These are phyloP conservation scores for Cyrtonyx montezumae DNA, from an alignment of 2,113 vertebrate genomes.

Conservation along the genomic window DNA sequence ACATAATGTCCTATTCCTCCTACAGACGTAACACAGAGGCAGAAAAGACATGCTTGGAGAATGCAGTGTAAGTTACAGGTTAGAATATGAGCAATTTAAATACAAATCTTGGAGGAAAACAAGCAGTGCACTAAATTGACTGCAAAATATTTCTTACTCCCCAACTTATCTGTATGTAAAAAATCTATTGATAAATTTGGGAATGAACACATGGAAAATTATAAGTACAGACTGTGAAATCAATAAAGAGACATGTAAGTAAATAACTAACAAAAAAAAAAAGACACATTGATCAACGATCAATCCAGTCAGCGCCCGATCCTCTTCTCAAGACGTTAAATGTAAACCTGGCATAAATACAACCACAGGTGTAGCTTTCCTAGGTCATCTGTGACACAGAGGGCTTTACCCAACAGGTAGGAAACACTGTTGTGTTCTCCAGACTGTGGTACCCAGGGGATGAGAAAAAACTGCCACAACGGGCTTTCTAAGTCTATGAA, in stretches of 20 bases:
- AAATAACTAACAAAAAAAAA: not conserved
- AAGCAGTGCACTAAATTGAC: not conserved
- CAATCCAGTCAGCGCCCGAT: not conserved
- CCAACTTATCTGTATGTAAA: conserved; percentile 4
- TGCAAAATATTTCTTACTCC: not conserved
- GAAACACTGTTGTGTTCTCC: not conserved
- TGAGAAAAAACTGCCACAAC: not conserved
- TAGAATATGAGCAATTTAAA: not conserved
- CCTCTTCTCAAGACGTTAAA: not conserved
- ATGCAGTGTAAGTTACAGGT: not conserved
- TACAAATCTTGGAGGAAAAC: not conserved
- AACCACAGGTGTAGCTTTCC: not conserved
- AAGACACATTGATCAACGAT: not conserved
- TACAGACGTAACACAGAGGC: not conserved
- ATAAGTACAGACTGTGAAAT: not conserved
- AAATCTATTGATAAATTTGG: not conserved
- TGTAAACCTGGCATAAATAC: not conserved
- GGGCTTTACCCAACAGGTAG: not conserved
- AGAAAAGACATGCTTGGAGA: not conserved
- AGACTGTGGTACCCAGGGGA: not conserved
- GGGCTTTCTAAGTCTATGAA: not conserved
- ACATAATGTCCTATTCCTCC: not conserved
- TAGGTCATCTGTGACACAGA: not conserved
- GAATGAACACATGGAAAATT: not conserved
- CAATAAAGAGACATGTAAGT: not conserved